A percentile compares a stretch with the other conserved stretches of the same genome.
Conservation (phyloP, 1,140 invertebrate genomes). For the Hydropsyche tenuis region DNA sequence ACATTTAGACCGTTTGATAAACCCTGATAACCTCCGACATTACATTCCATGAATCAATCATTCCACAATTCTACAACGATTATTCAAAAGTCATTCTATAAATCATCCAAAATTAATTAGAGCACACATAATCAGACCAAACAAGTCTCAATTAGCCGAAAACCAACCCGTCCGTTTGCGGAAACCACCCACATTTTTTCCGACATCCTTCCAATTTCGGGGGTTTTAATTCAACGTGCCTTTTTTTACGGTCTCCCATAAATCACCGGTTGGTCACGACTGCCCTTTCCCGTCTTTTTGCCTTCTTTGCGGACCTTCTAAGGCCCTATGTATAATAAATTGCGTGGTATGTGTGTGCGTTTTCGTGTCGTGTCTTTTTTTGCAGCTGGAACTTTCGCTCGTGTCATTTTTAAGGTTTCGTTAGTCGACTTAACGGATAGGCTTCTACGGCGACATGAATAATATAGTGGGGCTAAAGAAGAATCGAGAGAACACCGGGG, state of each 20-base stretch:
- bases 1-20: no score
- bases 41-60: no score
- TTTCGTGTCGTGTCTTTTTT: no score
- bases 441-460: neutral
- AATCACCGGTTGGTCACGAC: constrained; percentile 6
- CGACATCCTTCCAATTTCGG: no score
- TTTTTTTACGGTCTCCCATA: neutral
- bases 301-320: neutral
- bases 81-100: no score
- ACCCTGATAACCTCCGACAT: no score
- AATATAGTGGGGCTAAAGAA: no score
- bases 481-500: no score
- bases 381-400: neutral
- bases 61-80: no score
- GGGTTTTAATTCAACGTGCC: neutral
- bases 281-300: neutral
- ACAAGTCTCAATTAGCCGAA: neutral
- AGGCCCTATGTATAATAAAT: no score
- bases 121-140: neutral
- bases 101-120: neutral
- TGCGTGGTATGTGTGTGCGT: no score
- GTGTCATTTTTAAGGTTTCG: constrained; percentile 19
- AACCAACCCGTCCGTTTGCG: neutral
- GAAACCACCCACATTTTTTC: no score
- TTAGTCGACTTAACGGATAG: constrained; percentile 9